Percentiles rank a stretch among this genome's conserved stretches.
Evolutionary conservation across 1,140 invertebrate species (phyloP).

Genomic region (Drosophila takahashii): DNA sequence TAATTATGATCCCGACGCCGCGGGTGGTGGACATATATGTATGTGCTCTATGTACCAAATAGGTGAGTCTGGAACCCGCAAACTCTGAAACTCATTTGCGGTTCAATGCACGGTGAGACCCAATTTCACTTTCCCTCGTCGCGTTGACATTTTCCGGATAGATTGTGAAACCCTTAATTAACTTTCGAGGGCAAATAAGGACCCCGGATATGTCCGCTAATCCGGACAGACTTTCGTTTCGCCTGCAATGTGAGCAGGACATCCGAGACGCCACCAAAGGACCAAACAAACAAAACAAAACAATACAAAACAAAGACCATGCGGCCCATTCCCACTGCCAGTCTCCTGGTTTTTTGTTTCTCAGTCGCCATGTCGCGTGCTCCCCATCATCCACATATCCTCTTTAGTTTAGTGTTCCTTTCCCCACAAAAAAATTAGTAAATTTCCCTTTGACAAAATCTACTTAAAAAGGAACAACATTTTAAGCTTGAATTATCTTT

Average conservation of each 20-base stretch:
- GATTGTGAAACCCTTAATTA: constrained; percentile 78
- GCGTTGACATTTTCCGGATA: constrained; percentile 63
- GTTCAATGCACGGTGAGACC: constrained; percentile 46
- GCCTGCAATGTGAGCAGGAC: constrained; percentile 61
- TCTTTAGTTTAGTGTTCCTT: not conserved
- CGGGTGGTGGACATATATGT: constrained; percentile 40
- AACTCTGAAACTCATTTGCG: constrained; percentile 32
- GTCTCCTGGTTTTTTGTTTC: constrained; percentile 14
- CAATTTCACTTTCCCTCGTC: constrained; percentile 44
- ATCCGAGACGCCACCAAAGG: constrained; percentile 40
- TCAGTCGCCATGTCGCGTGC: constrained; percentile 45
- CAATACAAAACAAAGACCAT: constrained; percentile 7
- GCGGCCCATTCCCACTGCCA: not conserved
- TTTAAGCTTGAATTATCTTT: too few species aligned
- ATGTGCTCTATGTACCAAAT: not conserved
- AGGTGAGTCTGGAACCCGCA: not conserved
- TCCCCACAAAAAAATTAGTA: not conserved
- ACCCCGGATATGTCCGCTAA: constrained; percentile 32
- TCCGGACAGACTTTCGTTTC: constrained; percentile 36
- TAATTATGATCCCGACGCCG: constrained; percentile 67
- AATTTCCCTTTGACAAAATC: too few species aligned
- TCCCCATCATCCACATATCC: constrained; percentile 9
- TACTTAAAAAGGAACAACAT: not conserved
- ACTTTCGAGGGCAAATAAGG: constrained; percentile 58
- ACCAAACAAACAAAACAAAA: constrained; percentile 37